Percentiles rank a stretch among this genome's conserved stretches.
Evolutionary conservation across 2,888 invertebrate species (phyloP).

Genomic region (Cheilosia pagana): DNA sequence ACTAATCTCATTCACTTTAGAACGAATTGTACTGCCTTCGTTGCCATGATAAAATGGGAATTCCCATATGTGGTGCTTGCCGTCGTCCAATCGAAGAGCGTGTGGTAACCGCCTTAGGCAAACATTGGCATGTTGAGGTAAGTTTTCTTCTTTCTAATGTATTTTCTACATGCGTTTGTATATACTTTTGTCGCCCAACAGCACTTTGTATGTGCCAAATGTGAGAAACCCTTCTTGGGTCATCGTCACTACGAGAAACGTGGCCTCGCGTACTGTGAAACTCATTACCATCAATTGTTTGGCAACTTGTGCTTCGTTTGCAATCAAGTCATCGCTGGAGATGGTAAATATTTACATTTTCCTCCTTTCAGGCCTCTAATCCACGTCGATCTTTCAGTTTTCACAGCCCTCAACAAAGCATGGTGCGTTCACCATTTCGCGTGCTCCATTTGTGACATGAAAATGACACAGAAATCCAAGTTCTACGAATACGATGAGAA

Average conservation of each 20-base stretch:
- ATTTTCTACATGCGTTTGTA: neutral
- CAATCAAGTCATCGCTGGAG: constrained; percentile 98
- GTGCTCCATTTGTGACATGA: constrained; percentile 97
- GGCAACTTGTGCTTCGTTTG: constrained; percentile 99
- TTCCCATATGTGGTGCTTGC: constrained; percentile 99
- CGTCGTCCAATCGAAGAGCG: constrained; percentile 99
- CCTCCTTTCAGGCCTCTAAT: neutral
- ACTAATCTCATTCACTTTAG: constrained; percentile 81
- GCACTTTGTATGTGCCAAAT: constrained; percentile 99
- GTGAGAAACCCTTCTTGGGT: constrained; percentile 99
- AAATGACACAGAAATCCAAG: constrained; percentile 98
- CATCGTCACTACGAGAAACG: constrained; percentile 99
- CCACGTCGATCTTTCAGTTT: constrained; percentile 87
- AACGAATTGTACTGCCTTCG: constrained; percentile 98
- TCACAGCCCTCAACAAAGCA: constrained; percentile 98
- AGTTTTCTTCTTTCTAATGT: constrained; percentile 3
- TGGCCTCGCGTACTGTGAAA: constrained; percentile 99
- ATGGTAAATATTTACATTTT: constrained; percentile 89
- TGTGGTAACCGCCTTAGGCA: constrained; percentile 98
- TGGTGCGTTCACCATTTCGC: constrained; percentile 99
- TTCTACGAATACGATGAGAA: constrained; percentile 99
- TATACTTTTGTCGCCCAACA: constrained; percentile 81
- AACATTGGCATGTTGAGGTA: constrained; percentile 99
- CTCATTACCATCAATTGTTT: constrained; percentile 99
- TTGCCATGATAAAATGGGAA: constrained; percentile 99